Evolutionary conservation across 2,888 invertebrate species (phyloP), one percentile per base, ranked within the genome.

Genomic region (Drosophila sordidula): DNA sequence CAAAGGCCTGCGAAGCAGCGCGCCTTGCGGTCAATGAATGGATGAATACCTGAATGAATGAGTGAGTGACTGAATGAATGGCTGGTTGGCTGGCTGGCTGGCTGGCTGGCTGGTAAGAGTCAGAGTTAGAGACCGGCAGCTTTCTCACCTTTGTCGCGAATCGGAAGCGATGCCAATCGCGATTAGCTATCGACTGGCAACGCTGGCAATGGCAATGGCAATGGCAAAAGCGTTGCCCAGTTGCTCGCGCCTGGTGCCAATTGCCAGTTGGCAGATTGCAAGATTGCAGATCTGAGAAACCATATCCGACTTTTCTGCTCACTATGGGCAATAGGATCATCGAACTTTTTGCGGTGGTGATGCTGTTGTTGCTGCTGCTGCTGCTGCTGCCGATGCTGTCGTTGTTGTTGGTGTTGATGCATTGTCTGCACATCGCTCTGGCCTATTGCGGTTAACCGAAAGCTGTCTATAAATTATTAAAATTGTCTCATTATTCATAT

Each of bases 401-500:
- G 61, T 29, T 69, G 66, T 16, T 50, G 71, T 36, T 72, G 69
- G 39, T 57, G 66, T 63, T 73, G 68, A 68, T 78, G 76, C 74
- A 77, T 77, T 73, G 66, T 70, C 70, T 80, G 62, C 64, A 65
- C 57, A 57, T 70, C 77, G 69, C 62, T 72, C 63, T 67, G 65
- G 78, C 80, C 76, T 75, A 87, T 84, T 91, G 91, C 84, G 91
- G 91, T 91, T 89, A 90, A 90, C 90, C 91, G 70, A 88, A 90
- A 87, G 80, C 85, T 90, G 90, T 90, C 90, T 91, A 90, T 92
- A 92, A 92, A 92, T 92, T 90, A 87, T 89, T 89, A 81, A 91
- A 91, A 91, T 84, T 90, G 91, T 92, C 91, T 91, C 91, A 91
- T 91, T 92, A 91, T 91, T 92, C 92, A 91, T 90, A 88, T 89